Percentiles rank a stretch among this genome's conserved stretches.
Evolutionary conservation across 2,888 invertebrate genomes (phyloP).

Genomic region (Chymomyza amoena): DNA sequence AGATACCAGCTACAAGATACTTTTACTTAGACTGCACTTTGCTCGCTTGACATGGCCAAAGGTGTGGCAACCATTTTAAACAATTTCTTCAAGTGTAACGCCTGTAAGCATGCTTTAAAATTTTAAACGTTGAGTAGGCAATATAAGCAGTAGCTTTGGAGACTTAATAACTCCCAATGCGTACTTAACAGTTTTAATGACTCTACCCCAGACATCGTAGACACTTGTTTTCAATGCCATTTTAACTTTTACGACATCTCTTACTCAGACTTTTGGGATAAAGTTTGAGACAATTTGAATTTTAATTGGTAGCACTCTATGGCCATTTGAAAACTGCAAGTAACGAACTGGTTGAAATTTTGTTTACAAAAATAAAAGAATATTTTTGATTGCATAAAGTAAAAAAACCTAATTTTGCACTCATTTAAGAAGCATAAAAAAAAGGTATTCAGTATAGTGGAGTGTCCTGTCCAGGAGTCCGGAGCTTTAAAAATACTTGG

Average conservation of each 20-base stretch:
- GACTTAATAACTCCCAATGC: neutral
- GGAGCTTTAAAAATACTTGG: too few relatives aligned
- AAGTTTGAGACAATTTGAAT: slow-evolving; percentile 52
- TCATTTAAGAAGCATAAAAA: too few relatives aligned
- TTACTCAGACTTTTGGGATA: neutral
- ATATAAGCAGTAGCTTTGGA: neutral
- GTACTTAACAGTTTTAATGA: neutral
- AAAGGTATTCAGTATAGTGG: too few relatives aligned
- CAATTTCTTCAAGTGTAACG: neutral
- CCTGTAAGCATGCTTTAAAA: neutral
- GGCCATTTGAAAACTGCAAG: neutral
- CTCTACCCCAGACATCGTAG: neutral
- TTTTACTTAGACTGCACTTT: neutral
- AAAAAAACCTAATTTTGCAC: too few relatives aligned
- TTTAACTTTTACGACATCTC: neutral
- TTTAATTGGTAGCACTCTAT: slow-evolving; percentile 40
- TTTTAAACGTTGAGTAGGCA: neutral
- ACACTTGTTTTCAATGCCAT: neutral
- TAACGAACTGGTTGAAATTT: too few relatives aligned
- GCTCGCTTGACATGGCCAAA: slow-evolving; percentile 19
- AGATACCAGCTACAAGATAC: slow-evolving; percentile 40
- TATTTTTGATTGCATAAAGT: too few relatives aligned
- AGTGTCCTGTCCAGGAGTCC: too few relatives aligned
- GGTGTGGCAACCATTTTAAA: neutral
- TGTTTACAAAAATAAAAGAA: too few relatives aligned